Conservation (phyloP, 2,888 invertebrate species). For the Melinaea marsaeus region DNA sequence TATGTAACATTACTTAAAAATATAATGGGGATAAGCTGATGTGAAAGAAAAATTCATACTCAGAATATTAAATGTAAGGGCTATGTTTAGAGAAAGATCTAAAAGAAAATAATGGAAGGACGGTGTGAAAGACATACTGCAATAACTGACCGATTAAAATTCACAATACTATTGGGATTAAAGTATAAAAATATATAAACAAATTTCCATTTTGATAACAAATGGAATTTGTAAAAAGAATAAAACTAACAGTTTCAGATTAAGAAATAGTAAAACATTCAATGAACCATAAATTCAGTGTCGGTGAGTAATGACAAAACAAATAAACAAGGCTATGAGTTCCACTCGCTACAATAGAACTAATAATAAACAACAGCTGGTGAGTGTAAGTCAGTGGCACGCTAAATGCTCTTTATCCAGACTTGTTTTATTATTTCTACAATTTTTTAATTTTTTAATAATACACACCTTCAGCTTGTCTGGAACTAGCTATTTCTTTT, state of each 20-base stretch:
- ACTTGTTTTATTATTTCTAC: not conserved
- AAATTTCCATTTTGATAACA: not conserved
- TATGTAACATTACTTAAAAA: too few species aligned
- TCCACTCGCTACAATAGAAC: not conserved
- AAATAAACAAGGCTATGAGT: not conserved
- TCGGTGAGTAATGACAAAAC: not conserved
- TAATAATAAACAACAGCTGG: slow-evolving; percentile 4
- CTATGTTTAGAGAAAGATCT: too few species aligned
- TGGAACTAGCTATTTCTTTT: too few species aligned
- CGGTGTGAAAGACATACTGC: too few species aligned
- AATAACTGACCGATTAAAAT: too few species aligned
- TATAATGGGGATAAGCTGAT: too few species aligned
- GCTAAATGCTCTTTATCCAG: not conserved
- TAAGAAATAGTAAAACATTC: slow-evolving; percentile 2
- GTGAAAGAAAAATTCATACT: too few species aligned
- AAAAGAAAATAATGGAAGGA: too few species aligned
- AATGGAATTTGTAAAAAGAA: not conserved
- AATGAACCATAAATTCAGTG: slow-evolving; percentile 1
- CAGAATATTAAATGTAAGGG: too few species aligned
- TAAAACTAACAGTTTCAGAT: not conserved
- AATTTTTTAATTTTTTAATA: not conserved
- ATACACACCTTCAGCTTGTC: too few species aligned
- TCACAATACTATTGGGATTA: too few species aligned
- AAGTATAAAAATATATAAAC: too few species aligned
- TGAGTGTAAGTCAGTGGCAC: not conserved